A percentile compares a stretch with the other conserved stretches of the same genome.
Evolutionary conservation across 2,888 invertebrate genomes (phyloP).

Genomic region (Odontocolon sp.): DNA sequence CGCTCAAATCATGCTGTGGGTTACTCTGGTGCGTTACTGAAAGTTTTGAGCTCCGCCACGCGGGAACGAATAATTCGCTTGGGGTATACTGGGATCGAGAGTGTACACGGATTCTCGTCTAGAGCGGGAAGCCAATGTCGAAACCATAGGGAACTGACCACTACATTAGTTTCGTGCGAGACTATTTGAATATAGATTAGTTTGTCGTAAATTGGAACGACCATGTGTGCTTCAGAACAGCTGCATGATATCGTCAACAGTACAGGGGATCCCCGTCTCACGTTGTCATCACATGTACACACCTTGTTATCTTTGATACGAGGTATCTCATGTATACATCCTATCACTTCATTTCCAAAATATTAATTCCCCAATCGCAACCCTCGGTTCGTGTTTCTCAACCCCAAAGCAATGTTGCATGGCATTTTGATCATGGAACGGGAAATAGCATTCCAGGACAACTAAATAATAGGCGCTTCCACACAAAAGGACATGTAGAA

Average conservation of each 20-base stretch:
- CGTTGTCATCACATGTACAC: constrained; percentile 23
- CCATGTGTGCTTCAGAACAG: constrained; percentile 28
- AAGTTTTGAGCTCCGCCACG: constrained; percentile 47
- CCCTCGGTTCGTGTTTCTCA: no score
- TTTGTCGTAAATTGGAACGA: constrained; percentile 76
- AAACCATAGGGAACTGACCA: constrained; percentile 66
- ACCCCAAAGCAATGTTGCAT: no score
- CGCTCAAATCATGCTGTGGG: constrained; percentile 39
- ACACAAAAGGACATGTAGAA: no score
- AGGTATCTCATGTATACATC: background rate
- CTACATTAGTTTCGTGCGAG: constrained; percentile 80
- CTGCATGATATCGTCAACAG: constrained; percentile 21
- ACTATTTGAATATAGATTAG: constrained; percentile 81
- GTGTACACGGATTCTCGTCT: constrained; percentile 21
- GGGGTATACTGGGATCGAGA: constrained; percentile 25
- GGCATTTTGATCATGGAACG: no score
- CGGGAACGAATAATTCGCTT: constrained; percentile 53
- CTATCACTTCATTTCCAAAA: no score
- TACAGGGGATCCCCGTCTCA: constrained; percentile 18
- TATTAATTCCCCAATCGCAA: no score
- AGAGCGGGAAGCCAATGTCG: constrained; percentile 25
- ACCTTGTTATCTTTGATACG: constrained; percentile 11
- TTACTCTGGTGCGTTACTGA: constrained; percentile 14
- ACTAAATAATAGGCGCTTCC: no score
- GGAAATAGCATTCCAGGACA: no score